A percentile compares a stretch with the other conserved stretches of the same genome.
Conservation (phyloP, 2,113 vertebrate species). For the Microtus pennsylvanicus region DNA sequence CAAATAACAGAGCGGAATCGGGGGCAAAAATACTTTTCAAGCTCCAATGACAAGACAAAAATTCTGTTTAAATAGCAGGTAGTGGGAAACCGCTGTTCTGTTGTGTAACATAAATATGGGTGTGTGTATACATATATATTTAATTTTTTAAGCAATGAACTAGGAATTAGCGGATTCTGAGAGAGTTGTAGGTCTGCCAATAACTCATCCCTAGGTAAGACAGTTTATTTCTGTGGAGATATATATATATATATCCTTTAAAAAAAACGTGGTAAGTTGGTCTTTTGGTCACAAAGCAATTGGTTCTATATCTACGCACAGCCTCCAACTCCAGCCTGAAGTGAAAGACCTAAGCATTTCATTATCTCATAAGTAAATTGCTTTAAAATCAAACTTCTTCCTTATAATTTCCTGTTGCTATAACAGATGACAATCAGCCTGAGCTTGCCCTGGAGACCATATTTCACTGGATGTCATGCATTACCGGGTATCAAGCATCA, state of each 20-base stretch:
- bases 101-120: not conserved
- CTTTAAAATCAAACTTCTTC: constrained; percentile 45
- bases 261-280: not conserved
- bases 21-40: constrained; percentile 69
- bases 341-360: not conserved
- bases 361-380: not conserved
- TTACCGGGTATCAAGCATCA: too few relatives aligned
- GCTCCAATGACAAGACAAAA: constrained; percentile 58
- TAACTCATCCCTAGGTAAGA: not conserved
- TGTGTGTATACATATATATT: not conserved
- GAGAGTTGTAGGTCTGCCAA: not conserved
- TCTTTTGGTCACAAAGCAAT: not conserved
- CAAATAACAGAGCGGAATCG: constrained; percentile 71
- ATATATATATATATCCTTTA: not conserved
- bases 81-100: constrained; percentile 38
- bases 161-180: constrained; percentile 36
- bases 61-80: constrained; percentile 43
- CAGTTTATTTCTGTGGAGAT: not conserved
- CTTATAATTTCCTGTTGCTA: not conserved
- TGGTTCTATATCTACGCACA: not conserved
- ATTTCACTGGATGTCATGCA: too few relatives aligned
- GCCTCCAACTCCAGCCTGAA: constrained; percentile 3
- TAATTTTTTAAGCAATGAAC: not conserved
- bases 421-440: not conserved
- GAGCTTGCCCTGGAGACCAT: not conserved